A percentile compares a stretch with the other conserved stretches of the same genome.
phyloP scores from a whole-genome alignment of 2,797 vertebrate species.

The Hydrocynus forskahlii region DNA sequence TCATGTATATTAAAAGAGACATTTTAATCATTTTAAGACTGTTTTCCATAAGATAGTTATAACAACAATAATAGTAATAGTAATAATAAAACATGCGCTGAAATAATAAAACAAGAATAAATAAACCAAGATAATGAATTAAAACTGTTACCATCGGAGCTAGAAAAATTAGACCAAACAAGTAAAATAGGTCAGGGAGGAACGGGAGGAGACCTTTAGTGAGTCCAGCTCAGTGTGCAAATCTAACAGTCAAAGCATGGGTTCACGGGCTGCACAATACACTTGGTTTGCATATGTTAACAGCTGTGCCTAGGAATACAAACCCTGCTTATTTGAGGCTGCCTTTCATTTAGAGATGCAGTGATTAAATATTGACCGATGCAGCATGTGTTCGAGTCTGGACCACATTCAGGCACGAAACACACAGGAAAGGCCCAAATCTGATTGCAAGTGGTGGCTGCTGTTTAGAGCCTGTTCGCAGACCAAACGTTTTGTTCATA shows the following conservation, averaged over 20 bases:
- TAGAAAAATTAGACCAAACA: too few relatives aligned
- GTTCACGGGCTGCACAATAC: neutral
- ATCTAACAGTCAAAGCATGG: neutral
- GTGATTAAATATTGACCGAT: conserved; percentile 20
- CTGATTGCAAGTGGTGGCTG: conserved; percentile 1
- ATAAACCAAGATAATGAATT: too few relatives aligned
- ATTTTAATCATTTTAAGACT: too few relatives aligned
- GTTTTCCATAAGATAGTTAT: too few relatives aligned
- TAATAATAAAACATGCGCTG: too few relatives aligned
- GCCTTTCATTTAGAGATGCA: neutral
- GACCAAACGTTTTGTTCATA: conserved; percentile 75
- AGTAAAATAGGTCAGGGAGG: too few relatives aligned
- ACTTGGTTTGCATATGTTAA: neutral
- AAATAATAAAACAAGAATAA: too few relatives aligned
- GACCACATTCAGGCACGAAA: conserved; percentile 6
- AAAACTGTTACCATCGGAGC: too few relatives aligned
- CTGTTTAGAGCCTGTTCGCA: conserved; percentile 62
- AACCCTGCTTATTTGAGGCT: neutral
- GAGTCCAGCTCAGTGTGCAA: neutral
- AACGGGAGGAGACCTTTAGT: too few relatives aligned
- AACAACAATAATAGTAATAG: too few relatives aligned
- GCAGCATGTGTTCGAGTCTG: conserved; percentile 11
- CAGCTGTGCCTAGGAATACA: neutral
- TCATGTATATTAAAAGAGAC: too few relatives aligned
- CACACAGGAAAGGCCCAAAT: conserved; percentile 9